These are phyloP conservation scores for Trichogramma pretiosum DNA, from an alignment of 1,140 invertebrate genomes.

Conservation along the genomic window DNA sequence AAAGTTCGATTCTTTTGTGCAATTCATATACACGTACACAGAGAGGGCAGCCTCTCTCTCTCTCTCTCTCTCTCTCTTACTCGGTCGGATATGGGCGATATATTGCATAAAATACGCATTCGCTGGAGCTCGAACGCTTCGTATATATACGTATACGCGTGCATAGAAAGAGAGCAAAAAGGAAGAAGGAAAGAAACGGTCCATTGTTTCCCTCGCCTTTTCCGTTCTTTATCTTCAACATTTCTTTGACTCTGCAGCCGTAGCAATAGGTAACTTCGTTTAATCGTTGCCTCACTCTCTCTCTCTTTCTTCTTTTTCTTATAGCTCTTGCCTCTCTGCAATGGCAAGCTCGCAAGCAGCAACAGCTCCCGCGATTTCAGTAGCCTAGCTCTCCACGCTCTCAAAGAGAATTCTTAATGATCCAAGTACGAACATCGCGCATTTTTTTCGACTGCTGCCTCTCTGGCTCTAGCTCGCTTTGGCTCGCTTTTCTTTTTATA, in stretches of 20 bases:
- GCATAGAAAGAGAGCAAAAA: not conserved
- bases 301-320: too few relatives aligned
- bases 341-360: too few relatives aligned
- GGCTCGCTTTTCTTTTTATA: too few relatives aligned
- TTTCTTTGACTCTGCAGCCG: constrained; percentile 18
- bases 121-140: constrained; percentile 5
- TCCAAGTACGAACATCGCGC: constrained; percentile 13
- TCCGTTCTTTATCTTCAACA: constrained; percentile 7
- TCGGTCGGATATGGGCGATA: too few relatives aligned
- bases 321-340: too few relatives aligned
- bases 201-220: constrained; percentile 11
- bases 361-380: constrained; percentile 19
- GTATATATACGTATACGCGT: too few relatives aligned
- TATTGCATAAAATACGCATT: constrained; percentile 11
- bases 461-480: too few relatives aligned
- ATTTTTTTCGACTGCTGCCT: too few relatives aligned
- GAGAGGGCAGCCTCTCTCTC: not conserved
- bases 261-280: constrained; percentile 13
- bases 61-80: constrained; percentile 1
- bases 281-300: constrained; percentile 14
- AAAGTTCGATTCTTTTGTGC: too few relatives aligned
- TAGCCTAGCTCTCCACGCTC: not conserved
- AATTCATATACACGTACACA: too few relatives aligned
- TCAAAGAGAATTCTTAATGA: constrained; percentile 21
- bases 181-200: not conserved